Evolutionary conservation across 1,140 invertebrate species (phyloP).

Genomic region (Bicyclus anynana): DNA sequence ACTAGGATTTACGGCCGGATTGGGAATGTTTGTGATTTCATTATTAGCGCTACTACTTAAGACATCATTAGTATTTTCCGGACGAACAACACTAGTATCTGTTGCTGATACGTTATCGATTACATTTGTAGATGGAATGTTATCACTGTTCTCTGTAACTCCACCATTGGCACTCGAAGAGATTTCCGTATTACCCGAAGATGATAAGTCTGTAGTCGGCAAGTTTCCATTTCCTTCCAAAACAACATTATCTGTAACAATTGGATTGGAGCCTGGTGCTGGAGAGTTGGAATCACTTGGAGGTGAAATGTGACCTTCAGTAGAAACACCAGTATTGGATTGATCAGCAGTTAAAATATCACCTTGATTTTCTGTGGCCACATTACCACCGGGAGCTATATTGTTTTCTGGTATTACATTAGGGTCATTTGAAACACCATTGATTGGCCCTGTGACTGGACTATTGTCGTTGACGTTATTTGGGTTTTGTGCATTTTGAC

Average conservation of each 20-base stretch:
- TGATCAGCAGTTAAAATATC: background rate
- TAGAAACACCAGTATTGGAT: background rate
- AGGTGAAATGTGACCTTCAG: background rate
- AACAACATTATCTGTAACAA: background rate
- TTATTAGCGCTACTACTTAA: background rate
- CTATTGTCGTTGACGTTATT: background rate
- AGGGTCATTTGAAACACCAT: background rate
- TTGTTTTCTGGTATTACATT: conserved; percentile 9
- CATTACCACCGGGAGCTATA: background rate
- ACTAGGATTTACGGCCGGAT: background rate
- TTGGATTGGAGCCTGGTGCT: background rate
- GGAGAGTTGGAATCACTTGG: background rate
- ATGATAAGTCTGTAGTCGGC: background rate
- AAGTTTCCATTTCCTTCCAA: background rate
- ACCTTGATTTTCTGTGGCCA: background rate
- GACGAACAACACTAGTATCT: background rate
- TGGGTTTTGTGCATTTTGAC: conserved; percentile 10
- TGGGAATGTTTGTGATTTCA: background rate
- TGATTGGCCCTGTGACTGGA: background rate
- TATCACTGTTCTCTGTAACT: background rate
- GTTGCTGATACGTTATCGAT: background rate
- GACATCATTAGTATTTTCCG: background rate
- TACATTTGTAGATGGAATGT: background rate
- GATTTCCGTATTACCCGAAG: background rate
- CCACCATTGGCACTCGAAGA: background rate